These are phyloP conservation scores for Drepana falcataria DNA, from an alignment of 2,888 invertebrate genomes.

Conservation along the genomic window DNA sequence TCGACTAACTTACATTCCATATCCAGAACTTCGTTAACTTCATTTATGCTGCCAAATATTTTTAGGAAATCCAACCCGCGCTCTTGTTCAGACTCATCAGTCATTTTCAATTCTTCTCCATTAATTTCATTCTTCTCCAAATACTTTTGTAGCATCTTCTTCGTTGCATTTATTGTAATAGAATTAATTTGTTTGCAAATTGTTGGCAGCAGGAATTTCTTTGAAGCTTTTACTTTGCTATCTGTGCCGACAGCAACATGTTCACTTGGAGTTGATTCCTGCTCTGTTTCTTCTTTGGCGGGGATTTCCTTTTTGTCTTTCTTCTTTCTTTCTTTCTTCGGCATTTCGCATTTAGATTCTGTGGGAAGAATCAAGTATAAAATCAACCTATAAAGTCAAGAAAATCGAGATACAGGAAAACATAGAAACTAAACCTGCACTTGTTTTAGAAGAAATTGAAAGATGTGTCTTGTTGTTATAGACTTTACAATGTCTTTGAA, in stretches of 20 bases:
- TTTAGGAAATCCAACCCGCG: constrained; percentile 39
- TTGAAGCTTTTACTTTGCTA: constrained; percentile 21
- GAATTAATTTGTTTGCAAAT: constrained; percentile 27
- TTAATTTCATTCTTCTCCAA: constrained; percentile 18
- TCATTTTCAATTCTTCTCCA: constrained; percentile 6
- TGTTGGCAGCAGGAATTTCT: constrained; percentile 45
- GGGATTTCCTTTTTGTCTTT: constrained; percentile 10
- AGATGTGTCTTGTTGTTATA: too few relatives aligned
- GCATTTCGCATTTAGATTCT: not conserved
- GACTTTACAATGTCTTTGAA: too few relatives aligned
- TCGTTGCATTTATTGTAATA: constrained; percentile 19
- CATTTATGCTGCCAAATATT: constrained; percentile 57
- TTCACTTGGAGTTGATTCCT: constrained; percentile 2
- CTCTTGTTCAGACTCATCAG: constrained; percentile 4
- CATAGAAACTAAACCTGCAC: too few relatives aligned
- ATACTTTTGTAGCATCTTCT: constrained; percentile 31
- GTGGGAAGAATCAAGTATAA: not conserved
- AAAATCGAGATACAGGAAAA: too few relatives aligned
- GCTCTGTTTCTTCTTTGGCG: too few relatives aligned
- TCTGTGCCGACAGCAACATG: constrained; percentile 25
- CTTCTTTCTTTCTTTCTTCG: constrained; percentile 13
- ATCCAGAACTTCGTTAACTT: constrained; percentile 59
- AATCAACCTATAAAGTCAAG: too few relatives aligned
- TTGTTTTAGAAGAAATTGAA: too few relatives aligned
- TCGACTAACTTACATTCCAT: constrained; percentile 51